Percentiles rank a stretch among this genome's conserved stretches.
Evolutionary conservation across 2,797 vertebrate species (phyloP).

Genomic region (Vultur gryphus): DNA sequence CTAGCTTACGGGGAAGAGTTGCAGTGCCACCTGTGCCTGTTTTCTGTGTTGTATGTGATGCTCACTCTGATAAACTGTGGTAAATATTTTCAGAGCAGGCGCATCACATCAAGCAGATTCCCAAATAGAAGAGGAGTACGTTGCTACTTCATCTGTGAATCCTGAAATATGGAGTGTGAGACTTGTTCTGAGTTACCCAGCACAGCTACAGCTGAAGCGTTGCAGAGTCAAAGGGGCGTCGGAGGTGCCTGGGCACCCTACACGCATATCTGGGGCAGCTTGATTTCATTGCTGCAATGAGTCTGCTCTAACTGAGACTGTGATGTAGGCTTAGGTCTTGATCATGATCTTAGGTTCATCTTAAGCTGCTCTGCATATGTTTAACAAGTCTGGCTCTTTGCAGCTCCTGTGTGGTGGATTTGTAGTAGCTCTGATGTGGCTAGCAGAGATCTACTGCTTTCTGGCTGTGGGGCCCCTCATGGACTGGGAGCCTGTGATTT

Average conservation of each 20-base stretch:
- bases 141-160: conserved; percentile 2
- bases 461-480: not conserved
- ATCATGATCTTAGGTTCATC: not conserved
- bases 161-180: conserved; percentile 38
- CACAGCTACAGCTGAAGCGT: not conserved
- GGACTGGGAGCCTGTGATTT: not conserved
- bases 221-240: not conserved
- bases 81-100: conserved; percentile 11
- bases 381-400: not conserved
- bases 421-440: not conserved
- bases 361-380: not conserved
- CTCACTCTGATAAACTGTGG: not conserved
- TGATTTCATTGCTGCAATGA: not conserved
- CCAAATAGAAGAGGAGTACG: not conserved
- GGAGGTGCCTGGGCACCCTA: not conserved
- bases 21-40: not conserved
- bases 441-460: not conserved
- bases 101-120: not conserved
- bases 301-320: not conserved
- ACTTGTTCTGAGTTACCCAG: not conserved
- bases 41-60: not conserved
- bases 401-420: not conserved
- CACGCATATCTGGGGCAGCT: not conserved
- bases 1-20: not conserved
- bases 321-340: not conserved